Evolutionary conservation across 2,888 invertebrate species (phyloP), one percentile per base, ranked within the genome.

Genomic region (Torymus aiolomorphi): DNA sequence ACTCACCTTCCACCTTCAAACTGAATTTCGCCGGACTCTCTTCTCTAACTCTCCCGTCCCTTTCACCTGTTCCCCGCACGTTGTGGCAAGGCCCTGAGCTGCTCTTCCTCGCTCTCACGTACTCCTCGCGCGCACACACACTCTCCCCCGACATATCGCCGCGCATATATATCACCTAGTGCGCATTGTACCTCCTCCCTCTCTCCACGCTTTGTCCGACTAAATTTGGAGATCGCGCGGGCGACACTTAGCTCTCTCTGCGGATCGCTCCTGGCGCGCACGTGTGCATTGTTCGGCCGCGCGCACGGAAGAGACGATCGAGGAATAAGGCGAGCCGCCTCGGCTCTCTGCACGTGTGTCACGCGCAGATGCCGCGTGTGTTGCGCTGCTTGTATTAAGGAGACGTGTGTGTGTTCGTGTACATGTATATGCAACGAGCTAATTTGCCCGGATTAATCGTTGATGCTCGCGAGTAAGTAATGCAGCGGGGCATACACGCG

Each of bases 361-460:
- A 54, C 54, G 61, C 18, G 42, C 72, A 78, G 72, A 72, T 61
- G 72, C 49, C 49, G 10, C 57, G 62, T 4, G 18, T 18, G 20
- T 57, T 10, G 42, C 42, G 8, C 42, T 13, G 20, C 20, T 13
- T 20, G 42, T n/a, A 63, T 63, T 42, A 54, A 54, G 70, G 42
- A 59, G 24, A 16, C n/a, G 24, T 52, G 14, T 54, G 31, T 5
- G 51, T 18, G 5, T 49, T 13, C 31, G 67, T 52, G 61, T 31
- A 14, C 24, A 24, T 61, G 61, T 24, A 31, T 16, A 57, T 57
- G 62, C 16, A 54, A n/a, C 10, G 31, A 52, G 59, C 54, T 65
- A 61, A 61, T 72, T 62, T 62, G 62, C 52, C 51, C 52, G 62
- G 72, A 72, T 72, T 72, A 72, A 72, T 72, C 62, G 72, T 14